Evolutionary conservation across 2,888 invertebrate species (phyloP).

Genomic region (Thecophora atra): DNA sequence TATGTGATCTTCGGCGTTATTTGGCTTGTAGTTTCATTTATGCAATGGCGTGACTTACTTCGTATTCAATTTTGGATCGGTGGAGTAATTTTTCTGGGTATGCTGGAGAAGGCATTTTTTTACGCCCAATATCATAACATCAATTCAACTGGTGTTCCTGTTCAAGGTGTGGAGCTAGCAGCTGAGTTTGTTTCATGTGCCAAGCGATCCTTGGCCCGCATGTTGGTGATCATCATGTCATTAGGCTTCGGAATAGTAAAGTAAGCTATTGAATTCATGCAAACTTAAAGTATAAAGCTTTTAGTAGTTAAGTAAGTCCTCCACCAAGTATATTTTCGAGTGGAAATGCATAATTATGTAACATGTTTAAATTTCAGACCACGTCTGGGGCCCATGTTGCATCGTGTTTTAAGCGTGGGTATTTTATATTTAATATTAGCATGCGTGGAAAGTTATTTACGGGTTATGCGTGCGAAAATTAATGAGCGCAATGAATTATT

Average conservation of each 20-base stretch:
- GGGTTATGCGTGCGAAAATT: constrained; percentile 74
- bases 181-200: constrained; percentile 93
- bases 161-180: constrained; percentile 78
- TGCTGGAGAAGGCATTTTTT: constrained; percentile 89
- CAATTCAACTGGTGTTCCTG: constrained; percentile 74
- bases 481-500: constrained; percentile 73
- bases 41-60: constrained; percentile 90
- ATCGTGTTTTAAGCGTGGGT: constrained; percentile 87
- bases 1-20: constrained; percentile 84
- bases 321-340: too few species aligned
- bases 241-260: constrained; percentile 96
- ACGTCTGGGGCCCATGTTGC: constrained; percentile 86
- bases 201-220: constrained; percentile 89
- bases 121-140: constrained; percentile 87
- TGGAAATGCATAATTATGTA: neutral
- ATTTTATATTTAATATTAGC: constrained; percentile 84
- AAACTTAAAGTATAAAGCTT: neutral
- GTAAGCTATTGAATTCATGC: constrained; percentile 67
- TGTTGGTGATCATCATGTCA: constrained; percentile 94
- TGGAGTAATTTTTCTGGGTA: constrained; percentile 86
- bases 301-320: too few species aligned
- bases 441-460: constrained; percentile 85
- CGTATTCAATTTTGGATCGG: constrained; percentile 97
- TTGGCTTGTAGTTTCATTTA: constrained; percentile 85
- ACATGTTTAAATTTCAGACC: constrained; percentile 69